Conservation (phyloP, 1,140 invertebrate species). For the Orius insidiosus region DNA sequence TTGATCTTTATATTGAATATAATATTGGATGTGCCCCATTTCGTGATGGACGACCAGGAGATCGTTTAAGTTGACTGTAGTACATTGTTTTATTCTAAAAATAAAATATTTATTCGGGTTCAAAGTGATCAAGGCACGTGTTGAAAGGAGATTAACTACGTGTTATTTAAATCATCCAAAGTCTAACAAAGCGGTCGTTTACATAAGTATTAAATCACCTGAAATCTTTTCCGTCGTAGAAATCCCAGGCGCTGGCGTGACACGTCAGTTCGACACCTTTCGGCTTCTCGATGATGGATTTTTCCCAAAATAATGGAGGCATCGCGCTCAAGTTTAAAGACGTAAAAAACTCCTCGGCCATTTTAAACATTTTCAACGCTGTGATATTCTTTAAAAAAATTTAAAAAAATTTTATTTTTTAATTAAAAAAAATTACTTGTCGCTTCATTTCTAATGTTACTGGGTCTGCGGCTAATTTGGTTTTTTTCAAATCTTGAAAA, state of each 20-base stretch:
- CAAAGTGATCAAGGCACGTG: too few species aligned
- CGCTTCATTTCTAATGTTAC: constrained; percentile 33
- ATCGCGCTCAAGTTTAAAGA: constrained; percentile 69
- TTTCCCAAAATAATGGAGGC: constrained; percentile 63
- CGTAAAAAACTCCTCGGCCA: constrained; percentile 71
- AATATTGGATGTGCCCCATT: constrained; percentile 78
- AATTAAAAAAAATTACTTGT: too few species aligned
- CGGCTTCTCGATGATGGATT: constrained; percentile 65
- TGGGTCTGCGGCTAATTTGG: constrained; percentile 64
- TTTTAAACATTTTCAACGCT: constrained; percentile 54
- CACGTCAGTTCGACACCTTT: constrained; percentile 56
- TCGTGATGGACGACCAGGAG: constrained; percentile 71
- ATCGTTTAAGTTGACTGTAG: constrained; percentile 50
- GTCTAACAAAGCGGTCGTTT: too few species aligned
- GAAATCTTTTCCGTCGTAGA: constrained; percentile 66
- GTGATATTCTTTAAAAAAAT: constrained; percentile 43
- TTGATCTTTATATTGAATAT: constrained; percentile 60
- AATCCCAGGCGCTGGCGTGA: constrained; percentile 84
- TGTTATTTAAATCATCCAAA: too few species aligned
- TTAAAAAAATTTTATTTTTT: too few species aligned
- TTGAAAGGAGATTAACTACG: too few species aligned
- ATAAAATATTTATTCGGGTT: too few species aligned
- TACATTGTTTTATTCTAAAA: constrained; percentile 77
- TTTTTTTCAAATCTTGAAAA: constrained; percentile 42
- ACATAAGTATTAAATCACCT: constrained; percentile 38